A percentile compares a stretch with the other conserved stretches of the same genome.
Evolutionary conservation across 1,140 invertebrate genomes (phyloP).

Genomic region (Zophobas atratus): DNA sequence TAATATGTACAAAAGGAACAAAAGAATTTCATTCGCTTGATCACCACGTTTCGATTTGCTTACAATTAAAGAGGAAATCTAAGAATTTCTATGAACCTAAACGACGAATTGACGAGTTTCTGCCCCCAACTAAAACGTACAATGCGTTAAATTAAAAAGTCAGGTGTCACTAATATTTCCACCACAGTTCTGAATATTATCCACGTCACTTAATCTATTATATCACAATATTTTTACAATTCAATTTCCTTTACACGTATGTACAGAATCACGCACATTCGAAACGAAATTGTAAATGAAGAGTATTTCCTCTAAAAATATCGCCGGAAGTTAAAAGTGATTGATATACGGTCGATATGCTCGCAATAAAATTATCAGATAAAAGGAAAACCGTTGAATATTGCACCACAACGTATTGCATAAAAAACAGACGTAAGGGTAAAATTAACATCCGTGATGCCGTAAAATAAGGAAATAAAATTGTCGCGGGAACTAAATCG

Average conservation of each 20-base stretch:
- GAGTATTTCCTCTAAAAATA: constrained; percentile 25
- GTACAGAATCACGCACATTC: constrained; percentile 28
- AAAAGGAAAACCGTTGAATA: constrained; percentile 24
- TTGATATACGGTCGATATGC: constrained; percentile 33
- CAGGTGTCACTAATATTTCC: constrained; percentile 1
- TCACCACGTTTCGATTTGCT: constrained; percentile 18
- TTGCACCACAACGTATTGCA: constrained; percentile 48
- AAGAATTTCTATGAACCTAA: not conserved
- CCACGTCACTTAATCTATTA: constrained; percentile 39
- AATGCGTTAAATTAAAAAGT: constrained; percentile 2
- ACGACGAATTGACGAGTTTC: constrained; percentile 28
- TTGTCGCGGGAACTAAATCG: constrained; percentile 5
- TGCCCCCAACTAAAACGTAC: constrained; percentile 10
- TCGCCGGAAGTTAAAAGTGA: constrained; percentile 25
- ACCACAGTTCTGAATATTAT: constrained; percentile 23
- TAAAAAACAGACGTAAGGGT: constrained; percentile 29
- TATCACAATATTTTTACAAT: constrained; percentile 41
- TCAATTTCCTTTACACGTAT: constrained; percentile 26
- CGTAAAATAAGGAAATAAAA: constrained; percentile 20
- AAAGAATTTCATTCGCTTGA: constrained; percentile 30
- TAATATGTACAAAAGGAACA: constrained; percentile 37
- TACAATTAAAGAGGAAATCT: not conserved
- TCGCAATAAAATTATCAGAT: constrained; percentile 28
- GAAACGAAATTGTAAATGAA: constrained; percentile 20
- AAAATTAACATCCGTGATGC: constrained; percentile 14